Base-by-base conservation (phyloP, 2,888 invertebrate species). In the Phyto melanocephala region DNA sequence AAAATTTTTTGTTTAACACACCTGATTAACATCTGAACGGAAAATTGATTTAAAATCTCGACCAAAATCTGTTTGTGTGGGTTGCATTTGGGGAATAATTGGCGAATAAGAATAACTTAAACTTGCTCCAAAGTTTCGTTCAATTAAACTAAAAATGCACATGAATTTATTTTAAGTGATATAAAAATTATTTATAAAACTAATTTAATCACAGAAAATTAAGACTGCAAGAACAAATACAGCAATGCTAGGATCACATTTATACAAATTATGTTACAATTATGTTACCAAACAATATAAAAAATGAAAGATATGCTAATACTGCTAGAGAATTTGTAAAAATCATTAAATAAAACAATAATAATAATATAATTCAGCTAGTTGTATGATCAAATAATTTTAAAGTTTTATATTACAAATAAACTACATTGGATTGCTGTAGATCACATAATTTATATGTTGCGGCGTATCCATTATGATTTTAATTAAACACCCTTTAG, bases 1-100 rank as follows among this genome's bases (percentile, higher is more conserved):
- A 68, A n/a, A 40, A 24, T 7, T 1, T 24, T 37, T 15, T 17
- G 22, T 24, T 6, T 0, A 0, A 28, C 54, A 5, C 8, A 86
- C 87, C 82, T 85, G 80, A 37, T 65, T 15, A 35, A n/a, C 20
- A 56, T 77, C 62, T 7, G 77, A 63, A 54, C 84, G 68, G 13
- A 56, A 45, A 54, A 42, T 28, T n/a, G 67, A 63, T 17, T 63
- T 60, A 54, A 74, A 74, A 35, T 60, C 42, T 35, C 52, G 50
- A 1, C 58, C 58, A 52, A 65, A 58, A 20, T 65, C 58, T 0
- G 8, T 13, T 42, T 42, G 68, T 8, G 17, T 5, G 2, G 47
- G 70, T 13, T 50, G 56, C 10, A 81, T 58, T 22, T 75, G 75
- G 1, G 79, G 82, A 42, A 82, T 79, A 45, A 79, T 54, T 5